phyloP scores from a whole-genome alignment of 2,888 invertebrate species.

The Limnephilus lunatus region DNA sequence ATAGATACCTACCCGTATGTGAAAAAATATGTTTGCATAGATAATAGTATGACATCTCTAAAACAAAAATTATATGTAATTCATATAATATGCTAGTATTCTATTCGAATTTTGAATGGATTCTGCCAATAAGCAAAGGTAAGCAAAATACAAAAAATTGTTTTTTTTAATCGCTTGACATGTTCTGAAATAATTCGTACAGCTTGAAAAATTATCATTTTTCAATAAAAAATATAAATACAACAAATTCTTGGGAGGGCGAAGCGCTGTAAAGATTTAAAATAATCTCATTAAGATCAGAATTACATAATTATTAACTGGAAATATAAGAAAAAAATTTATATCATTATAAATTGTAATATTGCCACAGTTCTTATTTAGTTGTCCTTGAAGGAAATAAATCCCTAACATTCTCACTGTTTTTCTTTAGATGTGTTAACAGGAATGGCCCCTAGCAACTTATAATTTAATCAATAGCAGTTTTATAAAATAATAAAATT shows the following conservation, averaged over 20 bases:
- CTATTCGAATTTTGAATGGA: not conserved
- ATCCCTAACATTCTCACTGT: not conserved
- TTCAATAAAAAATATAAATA: not conserved
- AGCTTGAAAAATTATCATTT: not conserved
- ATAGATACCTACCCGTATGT: not conserved
- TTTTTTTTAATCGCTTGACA: not conserved
- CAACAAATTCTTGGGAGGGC: not conserved
- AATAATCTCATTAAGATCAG: not conserved
- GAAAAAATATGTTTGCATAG: not conserved
- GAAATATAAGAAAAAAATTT: not conserved
- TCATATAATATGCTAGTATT: not conserved
- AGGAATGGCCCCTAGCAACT: not conserved
- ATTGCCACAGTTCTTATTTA: not conserved
- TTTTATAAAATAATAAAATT: not conserved
- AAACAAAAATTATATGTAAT: not conserved
- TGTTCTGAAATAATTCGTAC: not conserved
- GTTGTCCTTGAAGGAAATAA: not conserved
- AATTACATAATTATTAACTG: not conserved
- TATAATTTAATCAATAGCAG: not conserved
- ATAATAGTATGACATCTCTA: not conserved
- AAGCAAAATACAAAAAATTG: not conserved
- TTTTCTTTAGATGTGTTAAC: not conserved
- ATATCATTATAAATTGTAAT: not conserved
- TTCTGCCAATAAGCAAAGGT: not conserved
- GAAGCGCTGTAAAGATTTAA: not conserved